Evolutionary conservation across 1,140 invertebrate species (phyloP).

Genomic region (Meloidogyne exigua): DNA sequence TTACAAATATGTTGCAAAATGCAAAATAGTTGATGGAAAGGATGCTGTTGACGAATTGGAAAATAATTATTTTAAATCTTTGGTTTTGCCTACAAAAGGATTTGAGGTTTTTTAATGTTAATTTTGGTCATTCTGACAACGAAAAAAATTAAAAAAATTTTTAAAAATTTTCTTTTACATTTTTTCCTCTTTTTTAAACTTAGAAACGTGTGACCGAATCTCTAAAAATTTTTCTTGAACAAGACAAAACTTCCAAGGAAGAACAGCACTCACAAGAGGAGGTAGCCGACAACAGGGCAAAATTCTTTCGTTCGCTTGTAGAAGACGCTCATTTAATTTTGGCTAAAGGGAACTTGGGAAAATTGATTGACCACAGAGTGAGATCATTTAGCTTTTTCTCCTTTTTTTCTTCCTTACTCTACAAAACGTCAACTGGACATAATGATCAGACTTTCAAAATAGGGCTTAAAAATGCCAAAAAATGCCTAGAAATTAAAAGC

Average conservation of each 20-base stretch:
- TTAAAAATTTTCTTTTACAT: not conserved
- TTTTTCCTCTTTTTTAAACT: slow-evolving; percentile 6
- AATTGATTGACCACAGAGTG: slow-evolving; percentile 30
- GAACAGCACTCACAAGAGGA: slow-evolving; percentile 16
- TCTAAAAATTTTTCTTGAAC: slow-evolving; percentile 25
- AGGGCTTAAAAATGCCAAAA: no score
- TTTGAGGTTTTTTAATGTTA: slow-evolving; percentile 40
- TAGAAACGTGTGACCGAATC: slow-evolving; percentile 34
- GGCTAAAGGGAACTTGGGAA: slow-evolving; percentile 38
- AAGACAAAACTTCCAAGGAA: not conserved
- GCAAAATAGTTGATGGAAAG: slow-evolving; percentile 36
- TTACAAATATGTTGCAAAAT: slow-evolving; percentile 63
- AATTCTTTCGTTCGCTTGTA: slow-evolving; percentile 44
- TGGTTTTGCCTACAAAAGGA: slow-evolving; percentile 41
- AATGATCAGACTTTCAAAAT: no score
- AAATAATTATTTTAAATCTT: slow-evolving; percentile 40
- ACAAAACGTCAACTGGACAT: no score
- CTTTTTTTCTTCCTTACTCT: no score
- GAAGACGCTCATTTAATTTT: slow-evolving; percentile 51
- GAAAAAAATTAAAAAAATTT: no score
- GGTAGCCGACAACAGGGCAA: slow-evolving; percentile 9
- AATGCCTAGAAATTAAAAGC: no score
- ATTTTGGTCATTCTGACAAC: no score
- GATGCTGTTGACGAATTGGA: slow-evolving; percentile 35
- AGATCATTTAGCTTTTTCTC: no score